phyloP scores from a whole-genome alignment of 2,113 vertebrate species.

The Carassius gibelio region DNA sequence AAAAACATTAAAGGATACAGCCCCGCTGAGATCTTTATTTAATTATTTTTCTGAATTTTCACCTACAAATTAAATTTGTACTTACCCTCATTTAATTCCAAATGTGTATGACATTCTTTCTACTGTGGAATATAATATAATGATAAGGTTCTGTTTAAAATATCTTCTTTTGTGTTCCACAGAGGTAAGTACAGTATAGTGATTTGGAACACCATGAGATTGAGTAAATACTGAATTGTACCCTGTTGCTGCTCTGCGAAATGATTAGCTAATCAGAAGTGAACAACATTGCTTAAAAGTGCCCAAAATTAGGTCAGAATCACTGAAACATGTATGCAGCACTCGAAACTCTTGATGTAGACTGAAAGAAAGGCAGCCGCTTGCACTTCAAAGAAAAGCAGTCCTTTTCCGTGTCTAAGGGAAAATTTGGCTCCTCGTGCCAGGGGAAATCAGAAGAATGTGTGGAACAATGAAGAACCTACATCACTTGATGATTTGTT shows the following conservation, averaged over 20 bases:
- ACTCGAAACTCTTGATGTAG: slow-evolving; percentile 70
- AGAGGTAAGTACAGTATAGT: not conserved
- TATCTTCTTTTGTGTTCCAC: not conserved
- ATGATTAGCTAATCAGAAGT: not conserved
- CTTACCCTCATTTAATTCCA: not conserved
- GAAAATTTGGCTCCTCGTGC: slow-evolving; percentile 60
- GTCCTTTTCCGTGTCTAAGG: slow-evolving; percentile 61
- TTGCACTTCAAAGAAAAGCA: slow-evolving; percentile 71
- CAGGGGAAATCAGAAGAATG: slow-evolving; percentile 68
- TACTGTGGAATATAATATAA: not conserved
- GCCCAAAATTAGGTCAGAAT: slow-evolving; percentile 44
- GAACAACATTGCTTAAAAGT: slow-evolving; percentile 13
- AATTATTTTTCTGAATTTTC: not conserved
- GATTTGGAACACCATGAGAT: not conserved
- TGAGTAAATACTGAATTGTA: not conserved
- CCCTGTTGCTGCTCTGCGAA: not conserved
- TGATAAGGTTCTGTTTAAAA: not conserved
- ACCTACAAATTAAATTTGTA: not conserved
- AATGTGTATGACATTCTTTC: not conserved
- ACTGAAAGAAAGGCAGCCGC: slow-evolving; percentile 60
- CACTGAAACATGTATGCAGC: slow-evolving; percentile 39
- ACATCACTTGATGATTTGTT: slow-evolving; percentile 50
- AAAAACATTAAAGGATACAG: not conserved
- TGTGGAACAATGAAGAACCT: slow-evolving; percentile 64
- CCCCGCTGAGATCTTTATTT: not conserved